Conservation (phyloP, 2,888 invertebrate species). For the Scaptomyza polygonia region DNA sequence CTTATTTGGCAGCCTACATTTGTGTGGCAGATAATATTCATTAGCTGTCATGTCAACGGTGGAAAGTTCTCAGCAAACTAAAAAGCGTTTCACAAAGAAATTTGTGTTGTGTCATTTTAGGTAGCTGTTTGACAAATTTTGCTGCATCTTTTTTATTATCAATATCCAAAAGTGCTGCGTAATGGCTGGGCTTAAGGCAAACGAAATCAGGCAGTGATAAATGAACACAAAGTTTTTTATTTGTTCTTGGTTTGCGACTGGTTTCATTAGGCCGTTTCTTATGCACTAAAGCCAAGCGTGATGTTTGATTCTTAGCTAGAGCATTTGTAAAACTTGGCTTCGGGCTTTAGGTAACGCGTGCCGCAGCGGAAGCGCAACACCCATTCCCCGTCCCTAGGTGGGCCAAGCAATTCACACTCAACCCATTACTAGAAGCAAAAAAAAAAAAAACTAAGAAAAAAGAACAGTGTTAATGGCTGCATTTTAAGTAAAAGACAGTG, state of each 20-base stretch:
- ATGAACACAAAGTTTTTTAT: conserved; percentile 32
- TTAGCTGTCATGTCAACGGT: conserved; percentile 41
- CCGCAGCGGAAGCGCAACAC: conserved; percentile 27
- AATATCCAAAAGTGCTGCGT: conserved; percentile 29
- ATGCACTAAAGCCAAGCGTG: conserved; percentile 9
- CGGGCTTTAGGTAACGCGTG: conserved; percentile 19
- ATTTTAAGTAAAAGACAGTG: conserved; percentile 54
- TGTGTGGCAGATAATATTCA: conserved; percentile 42
- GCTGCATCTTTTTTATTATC: conserved; percentile 32
- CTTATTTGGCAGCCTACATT: conserved; percentile 25
- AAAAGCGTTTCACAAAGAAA: conserved; percentile 34
- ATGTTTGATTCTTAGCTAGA: conserved; percentile 19
- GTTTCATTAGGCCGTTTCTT: conserved; percentile 26
- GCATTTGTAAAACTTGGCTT: too few relatives aligned
- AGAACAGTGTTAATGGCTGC: conserved; percentile 48
- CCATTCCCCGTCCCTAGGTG: background rate
- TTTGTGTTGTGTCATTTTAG: conserved; percentile 71
- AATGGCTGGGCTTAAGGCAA: conserved; percentile 44
- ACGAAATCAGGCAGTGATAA: conserved; percentile 53
- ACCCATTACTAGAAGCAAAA: conserved; percentile 18
- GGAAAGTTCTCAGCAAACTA: conserved; percentile 47
- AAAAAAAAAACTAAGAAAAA: background rate
- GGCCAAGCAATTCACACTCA: background rate
- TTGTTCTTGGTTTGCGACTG: background rate
- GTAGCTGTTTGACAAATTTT: conserved; percentile 61